Conservation (phyloP, 2,113 vertebrate species). For the Amblyornis subalaris region DNA sequence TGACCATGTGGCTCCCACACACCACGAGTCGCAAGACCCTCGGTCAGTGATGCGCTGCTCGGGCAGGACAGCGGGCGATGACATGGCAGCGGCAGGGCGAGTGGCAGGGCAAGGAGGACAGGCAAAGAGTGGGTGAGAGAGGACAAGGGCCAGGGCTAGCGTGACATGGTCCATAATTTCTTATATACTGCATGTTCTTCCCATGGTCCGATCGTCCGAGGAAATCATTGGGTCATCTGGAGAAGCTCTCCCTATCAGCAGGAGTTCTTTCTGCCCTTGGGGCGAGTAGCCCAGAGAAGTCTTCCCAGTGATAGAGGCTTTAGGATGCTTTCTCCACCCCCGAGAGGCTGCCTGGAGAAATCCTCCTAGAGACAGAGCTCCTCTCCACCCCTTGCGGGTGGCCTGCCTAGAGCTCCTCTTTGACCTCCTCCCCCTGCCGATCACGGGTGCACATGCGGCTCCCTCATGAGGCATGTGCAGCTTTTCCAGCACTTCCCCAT, state of each 20-base stretch:
- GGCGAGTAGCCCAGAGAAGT: fast-evolving
- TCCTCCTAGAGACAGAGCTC: neutral
- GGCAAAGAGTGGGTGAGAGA: fast-evolving
- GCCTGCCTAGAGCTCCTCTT: too few relatives aligned
- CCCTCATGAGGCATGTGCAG: neutral
- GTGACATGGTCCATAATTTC: fast-evolving
- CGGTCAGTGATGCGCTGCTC: fast-evolving
- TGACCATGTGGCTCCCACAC: too few relatives aligned
- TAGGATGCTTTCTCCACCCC: too few relatives aligned
- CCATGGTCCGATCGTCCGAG: fast-evolving
- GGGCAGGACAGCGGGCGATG: neutral
- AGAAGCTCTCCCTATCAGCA: neutral
- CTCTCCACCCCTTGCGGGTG: neutral
- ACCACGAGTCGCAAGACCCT: fast-evolving
- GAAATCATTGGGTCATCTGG: fast-evolving
- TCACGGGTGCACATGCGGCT: neutral
- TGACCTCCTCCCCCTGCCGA: fast-evolving
- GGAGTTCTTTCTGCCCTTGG: neutral
- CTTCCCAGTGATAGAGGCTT: neutral
- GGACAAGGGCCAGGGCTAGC: fast-evolving
- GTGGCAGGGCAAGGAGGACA: neutral
- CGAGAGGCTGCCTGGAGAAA: neutral
- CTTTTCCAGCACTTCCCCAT: neutral
- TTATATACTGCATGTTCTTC: neutral
- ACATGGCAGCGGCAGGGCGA: fast-evolving